Percentiles rank a stretch among this genome's conserved stretches.
Evolutionary conservation across 2,797 vertebrate species (phyloP).

Genomic region (Arctocebus calabarensis): DNA sequence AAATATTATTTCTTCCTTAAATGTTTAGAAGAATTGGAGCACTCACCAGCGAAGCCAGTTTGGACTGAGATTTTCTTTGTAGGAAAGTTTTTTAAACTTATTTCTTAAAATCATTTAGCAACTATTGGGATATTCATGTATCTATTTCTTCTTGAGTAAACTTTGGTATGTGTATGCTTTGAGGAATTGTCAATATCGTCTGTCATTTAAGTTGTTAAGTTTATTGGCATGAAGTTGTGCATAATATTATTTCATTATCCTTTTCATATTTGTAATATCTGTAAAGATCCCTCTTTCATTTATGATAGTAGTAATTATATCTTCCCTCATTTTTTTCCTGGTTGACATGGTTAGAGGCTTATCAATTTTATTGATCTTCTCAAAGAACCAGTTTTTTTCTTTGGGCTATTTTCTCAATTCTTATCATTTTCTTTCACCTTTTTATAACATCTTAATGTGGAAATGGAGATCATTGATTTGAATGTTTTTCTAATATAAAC

Average conservation of each 20-base stretch:
- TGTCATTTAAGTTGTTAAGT: not conserved
- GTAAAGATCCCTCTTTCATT: rapidly evolving
- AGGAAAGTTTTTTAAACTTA: not conserved
- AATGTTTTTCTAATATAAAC: not conserved
- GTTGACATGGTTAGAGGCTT: not conserved
- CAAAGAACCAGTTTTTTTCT: not conserved
- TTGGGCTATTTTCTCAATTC: not conserved
- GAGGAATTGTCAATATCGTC: not conserved
- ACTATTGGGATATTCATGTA: rapidly evolving
- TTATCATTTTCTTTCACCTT: not conserved
- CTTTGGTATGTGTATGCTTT: too few species aligned
- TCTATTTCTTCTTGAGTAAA: not conserved
- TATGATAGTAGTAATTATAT: rapidly evolving
- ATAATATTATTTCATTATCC: rapidly evolving
- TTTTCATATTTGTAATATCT: rapidly evolving
- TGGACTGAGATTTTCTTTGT: not conserved
- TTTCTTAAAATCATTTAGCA: too few species aligned
- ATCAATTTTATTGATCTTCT: not conserved
- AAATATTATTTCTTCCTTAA: not conserved
- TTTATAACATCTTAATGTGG: not conserved
- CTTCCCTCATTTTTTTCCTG: not conserved
- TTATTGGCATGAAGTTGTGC: rapidly evolving
- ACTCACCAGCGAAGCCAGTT: not conserved
- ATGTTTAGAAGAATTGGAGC: not conserved
- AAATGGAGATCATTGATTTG: not conserved